Evolutionary conservation across 2,797 vertebrate genomes (phyloP).

Genomic region (Sebastiscus albofasciatus): DNA sequence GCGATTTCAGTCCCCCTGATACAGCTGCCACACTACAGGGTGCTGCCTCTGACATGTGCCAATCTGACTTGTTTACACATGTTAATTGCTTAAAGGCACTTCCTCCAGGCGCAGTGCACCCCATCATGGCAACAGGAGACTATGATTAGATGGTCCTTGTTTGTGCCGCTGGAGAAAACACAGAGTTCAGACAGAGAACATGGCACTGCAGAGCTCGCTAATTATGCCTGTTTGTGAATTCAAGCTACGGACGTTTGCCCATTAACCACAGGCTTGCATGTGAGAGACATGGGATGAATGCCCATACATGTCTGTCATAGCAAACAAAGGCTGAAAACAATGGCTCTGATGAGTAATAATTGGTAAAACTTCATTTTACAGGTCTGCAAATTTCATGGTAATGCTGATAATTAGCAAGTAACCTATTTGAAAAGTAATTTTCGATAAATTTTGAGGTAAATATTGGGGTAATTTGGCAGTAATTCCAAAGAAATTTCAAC

Average conservation of each 20-base stretch:
- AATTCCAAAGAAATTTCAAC: no score
- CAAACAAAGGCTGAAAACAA: not conserved
- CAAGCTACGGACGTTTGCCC: conserved; percentile 25
- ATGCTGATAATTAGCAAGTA: no score
- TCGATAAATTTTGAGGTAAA: no score
- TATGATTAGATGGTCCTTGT: conserved; percentile 55
- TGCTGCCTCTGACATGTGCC: conserved; percentile 45
- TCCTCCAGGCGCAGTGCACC: not conserved
- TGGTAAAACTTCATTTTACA: not conserved
- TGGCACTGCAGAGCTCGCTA: conserved; percentile 17
- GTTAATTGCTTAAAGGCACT: conserved; percentile 57
- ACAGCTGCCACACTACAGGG: conserved; percentile 13
- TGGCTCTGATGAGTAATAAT: not conserved
- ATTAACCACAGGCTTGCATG: conserved; percentile 20
- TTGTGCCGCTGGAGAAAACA: conserved; percentile 43
- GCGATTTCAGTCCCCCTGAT: not conserved
- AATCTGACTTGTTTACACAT: conserved; percentile 54
- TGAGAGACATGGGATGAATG: not conserved
- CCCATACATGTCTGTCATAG: not conserved
- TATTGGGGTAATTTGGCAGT: no score
- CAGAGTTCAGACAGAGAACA: conserved; percentile 17
- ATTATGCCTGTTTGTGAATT: conserved; percentile 54
- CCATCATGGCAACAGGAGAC: conserved; percentile 33
- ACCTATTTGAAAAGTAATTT: no score
- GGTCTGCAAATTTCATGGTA: no score